Base-by-base conservation (phyloP, 2,888 invertebrate species). In the Drosophila meridiana region DNA sequence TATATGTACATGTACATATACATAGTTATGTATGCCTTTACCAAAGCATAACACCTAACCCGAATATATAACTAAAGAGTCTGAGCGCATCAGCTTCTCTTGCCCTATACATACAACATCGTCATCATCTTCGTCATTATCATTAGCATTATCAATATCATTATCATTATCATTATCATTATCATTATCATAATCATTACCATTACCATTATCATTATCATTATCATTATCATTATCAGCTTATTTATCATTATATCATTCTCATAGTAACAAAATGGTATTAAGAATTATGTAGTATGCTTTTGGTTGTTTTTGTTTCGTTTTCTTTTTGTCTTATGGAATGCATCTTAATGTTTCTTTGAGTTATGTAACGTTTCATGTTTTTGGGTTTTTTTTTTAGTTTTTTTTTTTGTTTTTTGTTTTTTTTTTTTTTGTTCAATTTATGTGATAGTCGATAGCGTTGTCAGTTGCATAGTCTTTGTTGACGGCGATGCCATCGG, bases 401-500 rank as follows among this genome's bases (percentile, higher is more conserved):
- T 36, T 13, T 55, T 3, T 6, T 14, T 11, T n/a, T 53, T 36
- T 36, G 3, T 36, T 6, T n/a, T 32, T 50, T 50, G 4, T 8
- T 53, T 26, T 26, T 34, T 11, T 2, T 34, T 34, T 26, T 52
- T 36, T 53, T 36, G 61, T 47, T 77, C 66, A 43, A 48, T 74
- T 90, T 91, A 91, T 69, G 91, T 83, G 81, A 91, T 92, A 77
- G 91, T 91, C 76, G 92, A 92, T 67, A 92, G 89, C 71, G 92
- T 92, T 69, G 92, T 91, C 67, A 92, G 80, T 82, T 91, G 91
- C 74, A 92, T 91, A 75, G 90, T 92, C 77, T 92, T 92, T 52
- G 88, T 92, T 34, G 92, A 92, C 34, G 93, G 92, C 57, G 93
- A 93, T 61, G 92, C 91, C 88, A 92, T 92, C 58, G 93, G 92